Conservation (phyloP, 2,113 vertebrate species). For the Neolamprologus brichardi region DNA sequence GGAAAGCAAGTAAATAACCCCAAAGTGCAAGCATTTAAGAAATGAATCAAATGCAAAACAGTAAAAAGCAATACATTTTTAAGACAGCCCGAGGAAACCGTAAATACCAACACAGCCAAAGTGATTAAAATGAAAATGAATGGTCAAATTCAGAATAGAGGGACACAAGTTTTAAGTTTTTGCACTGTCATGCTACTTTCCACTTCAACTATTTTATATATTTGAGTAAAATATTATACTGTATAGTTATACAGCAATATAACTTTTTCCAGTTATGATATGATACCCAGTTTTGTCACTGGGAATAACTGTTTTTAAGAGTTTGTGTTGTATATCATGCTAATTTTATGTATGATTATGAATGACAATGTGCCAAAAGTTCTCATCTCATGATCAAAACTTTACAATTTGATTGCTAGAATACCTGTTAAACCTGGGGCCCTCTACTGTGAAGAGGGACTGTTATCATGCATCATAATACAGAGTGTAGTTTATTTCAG, state of each 20-base stretch:
- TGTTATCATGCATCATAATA: neutral
- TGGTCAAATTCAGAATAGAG: neutral
- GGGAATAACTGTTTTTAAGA: neutral
- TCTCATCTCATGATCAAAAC: neutral
- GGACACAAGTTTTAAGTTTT: neutral
- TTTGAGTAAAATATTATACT: neutral
- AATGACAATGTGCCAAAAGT: neutral
- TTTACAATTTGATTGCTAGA: neutral
- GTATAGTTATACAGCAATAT: neutral
- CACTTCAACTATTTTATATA: neutral
- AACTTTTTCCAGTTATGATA: neutral
- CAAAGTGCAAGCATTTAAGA: neutral
- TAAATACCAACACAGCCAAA: neutral
- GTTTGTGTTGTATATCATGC: neutral
- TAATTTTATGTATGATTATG: neutral
- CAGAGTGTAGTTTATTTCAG: neutral
- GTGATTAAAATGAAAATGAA: neutral
- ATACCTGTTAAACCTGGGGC: neutral
- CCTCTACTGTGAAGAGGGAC: neutral
- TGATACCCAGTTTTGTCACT: neutral
- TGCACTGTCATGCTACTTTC: neutral
- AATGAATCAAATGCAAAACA: neutral
- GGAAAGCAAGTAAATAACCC: neutral
- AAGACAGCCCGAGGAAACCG: neutral
- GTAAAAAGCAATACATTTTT: neutral